A percentile compares a stretch with the other conserved stretches of the same genome.
Evolutionary conservation across 2,797 vertebrate genomes (phyloP).

Genomic region (Helicolenus hilgendorfi): DNA sequence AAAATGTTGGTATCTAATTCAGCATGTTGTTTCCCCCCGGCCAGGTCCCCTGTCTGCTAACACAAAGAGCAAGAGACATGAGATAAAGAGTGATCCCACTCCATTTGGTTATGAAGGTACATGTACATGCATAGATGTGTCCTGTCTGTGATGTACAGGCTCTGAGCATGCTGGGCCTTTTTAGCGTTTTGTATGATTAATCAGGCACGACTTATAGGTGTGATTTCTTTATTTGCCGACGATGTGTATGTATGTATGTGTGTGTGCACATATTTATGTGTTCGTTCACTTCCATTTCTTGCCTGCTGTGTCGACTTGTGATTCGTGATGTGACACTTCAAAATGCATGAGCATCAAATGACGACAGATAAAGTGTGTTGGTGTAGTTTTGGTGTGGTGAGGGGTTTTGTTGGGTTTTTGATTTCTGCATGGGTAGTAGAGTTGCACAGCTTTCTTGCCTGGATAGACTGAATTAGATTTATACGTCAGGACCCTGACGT

Average conservation of each 20-base stretch:
- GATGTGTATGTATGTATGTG: background rate
- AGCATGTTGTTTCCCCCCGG: constrained; percentile 18
- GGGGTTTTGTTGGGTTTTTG: background rate
- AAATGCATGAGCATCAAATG: constrained; percentile 28
- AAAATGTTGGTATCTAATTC: background rate
- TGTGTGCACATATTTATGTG: background rate
- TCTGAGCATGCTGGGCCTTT: constrained; percentile 58
- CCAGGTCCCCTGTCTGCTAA: constrained; percentile 94
- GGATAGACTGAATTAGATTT: background rate
- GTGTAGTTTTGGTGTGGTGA: background rate
- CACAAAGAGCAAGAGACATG: constrained; percentile 96
- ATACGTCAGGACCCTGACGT: background rate
- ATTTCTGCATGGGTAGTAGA: constrained; percentile 50
- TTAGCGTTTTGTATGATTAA: background rate
- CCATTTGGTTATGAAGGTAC: constrained; percentile 96
- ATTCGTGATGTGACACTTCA: constrained; percentile 1
- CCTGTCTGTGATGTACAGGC: background rate
- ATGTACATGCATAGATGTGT: background rate
- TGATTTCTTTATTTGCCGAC: background rate
- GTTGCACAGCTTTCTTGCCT: background rate
- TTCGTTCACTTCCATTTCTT: background rate
- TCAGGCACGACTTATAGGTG: background rate
- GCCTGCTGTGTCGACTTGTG: constrained; percentile 20
- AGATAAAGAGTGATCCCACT: constrained; percentile 97
- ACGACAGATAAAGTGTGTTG: background rate